Conservation (phyloP, 2,888 invertebrate genomes). For the Corbicula japonica region DNA sequence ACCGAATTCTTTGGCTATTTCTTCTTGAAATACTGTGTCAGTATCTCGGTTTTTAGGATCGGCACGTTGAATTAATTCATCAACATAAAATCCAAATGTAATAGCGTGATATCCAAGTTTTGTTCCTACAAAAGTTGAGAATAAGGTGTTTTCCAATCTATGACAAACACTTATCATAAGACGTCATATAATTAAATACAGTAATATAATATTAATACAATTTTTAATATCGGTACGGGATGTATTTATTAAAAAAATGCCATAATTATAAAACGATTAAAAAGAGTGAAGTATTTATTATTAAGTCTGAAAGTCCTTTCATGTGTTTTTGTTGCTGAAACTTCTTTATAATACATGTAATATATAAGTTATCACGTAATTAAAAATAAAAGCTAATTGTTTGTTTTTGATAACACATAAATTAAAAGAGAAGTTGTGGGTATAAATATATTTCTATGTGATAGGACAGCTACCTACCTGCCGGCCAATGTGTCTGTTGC, state of each 20-base stretch:
- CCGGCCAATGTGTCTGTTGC: slow-evolving; percentile 83
- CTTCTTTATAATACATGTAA: too few species aligned
- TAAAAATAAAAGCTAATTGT: background rate
- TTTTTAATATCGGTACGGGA: too few species aligned
- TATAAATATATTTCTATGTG: background rate
- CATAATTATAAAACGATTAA: background rate
- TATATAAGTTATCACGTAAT: background rate
- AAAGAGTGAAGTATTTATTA: background rate
- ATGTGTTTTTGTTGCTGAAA: too few species aligned
- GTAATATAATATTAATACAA: too few species aligned
- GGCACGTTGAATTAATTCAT: slow-evolving; percentile 85
- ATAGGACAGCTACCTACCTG: slow-evolving; percentile 70
- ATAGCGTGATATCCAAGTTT: slow-evolving; percentile 86
- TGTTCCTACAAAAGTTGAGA: slow-evolving; percentile 67
- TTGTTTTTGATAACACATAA: background rate
- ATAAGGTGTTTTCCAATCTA: too few species aligned
- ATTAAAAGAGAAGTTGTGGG: background rate
- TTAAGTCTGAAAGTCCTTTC: background rate
- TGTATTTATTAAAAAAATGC: too few species aligned
- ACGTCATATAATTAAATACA: too few species aligned
- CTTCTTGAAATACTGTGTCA: slow-evolving; percentile 84
- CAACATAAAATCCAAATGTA: slow-evolving; percentile 86
- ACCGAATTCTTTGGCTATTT: slow-evolving; percentile 81
- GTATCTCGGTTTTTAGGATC: slow-evolving; percentile 84
- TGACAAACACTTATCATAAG: too few species aligned